Conservation (phyloP, 2,888 invertebrate genomes). For the Campoletis raptor region DNA sequence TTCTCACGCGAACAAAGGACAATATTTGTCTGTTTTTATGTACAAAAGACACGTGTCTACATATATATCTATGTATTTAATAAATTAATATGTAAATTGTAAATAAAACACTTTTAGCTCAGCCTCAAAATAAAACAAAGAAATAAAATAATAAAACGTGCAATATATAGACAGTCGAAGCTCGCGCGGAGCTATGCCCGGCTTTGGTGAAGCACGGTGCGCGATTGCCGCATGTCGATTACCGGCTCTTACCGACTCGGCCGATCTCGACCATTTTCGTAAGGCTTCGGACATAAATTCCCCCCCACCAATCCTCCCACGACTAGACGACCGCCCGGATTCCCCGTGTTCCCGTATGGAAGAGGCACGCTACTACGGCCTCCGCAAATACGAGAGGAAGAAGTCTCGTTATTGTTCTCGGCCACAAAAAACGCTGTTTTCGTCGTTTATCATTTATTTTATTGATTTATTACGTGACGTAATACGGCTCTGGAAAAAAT, state of each 20-base stretch:
- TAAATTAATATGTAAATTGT: background rate
- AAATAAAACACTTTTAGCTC: background rate
- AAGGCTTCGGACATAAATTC: constrained; percentile 54
- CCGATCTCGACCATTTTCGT: constrained; percentile 72
- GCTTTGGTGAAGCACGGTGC: constrained; percentile 57
- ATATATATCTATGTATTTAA: background rate
- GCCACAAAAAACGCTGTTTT: constrained; percentile 41
- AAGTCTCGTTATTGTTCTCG: constrained; percentile 56
- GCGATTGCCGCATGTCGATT: constrained; percentile 71
- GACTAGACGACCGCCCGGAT: constrained; percentile 14
- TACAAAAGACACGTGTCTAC: background rate
- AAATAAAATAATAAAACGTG: constrained; percentile 10
- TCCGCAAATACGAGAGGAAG: constrained; percentile 35
- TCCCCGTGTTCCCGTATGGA: background rate
- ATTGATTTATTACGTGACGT: background rate
- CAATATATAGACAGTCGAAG: constrained; percentile 28
- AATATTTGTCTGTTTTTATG: background rate
- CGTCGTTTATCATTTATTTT: background rate
- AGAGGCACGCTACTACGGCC: constrained; percentile 32
- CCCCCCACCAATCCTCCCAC: constrained; percentile 9
- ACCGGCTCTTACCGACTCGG: constrained; percentile 72
- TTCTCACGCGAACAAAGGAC: constrained; percentile 7
- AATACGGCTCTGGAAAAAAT: too few relatives aligned
- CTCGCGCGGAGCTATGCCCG: constrained; percentile 63
- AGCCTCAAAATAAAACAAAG: background rate